Conservation (phyloP, 2,113 vertebrate species). For the Oreochromis niloticus region DNA sequence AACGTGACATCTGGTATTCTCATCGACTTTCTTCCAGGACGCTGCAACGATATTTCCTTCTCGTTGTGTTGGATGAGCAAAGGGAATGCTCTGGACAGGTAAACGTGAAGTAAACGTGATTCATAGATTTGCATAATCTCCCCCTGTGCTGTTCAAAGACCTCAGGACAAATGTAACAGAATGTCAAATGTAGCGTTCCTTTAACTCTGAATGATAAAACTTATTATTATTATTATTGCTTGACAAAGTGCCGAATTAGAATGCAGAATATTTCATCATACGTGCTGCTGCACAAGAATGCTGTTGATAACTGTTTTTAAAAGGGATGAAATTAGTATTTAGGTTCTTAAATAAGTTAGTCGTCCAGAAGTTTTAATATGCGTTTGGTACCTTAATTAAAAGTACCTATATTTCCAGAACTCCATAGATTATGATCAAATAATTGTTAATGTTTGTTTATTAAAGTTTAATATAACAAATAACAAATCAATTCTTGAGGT, state of each 20-base stretch:
- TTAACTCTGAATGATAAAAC: background rate
- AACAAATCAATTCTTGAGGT: background rate
- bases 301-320: too few species aligned
- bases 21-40: constrained; percentile 6
- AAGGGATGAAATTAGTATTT: background rate
- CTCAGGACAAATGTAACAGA: background rate
- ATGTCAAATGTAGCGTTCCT: background rate
- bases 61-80: constrained; percentile 63
- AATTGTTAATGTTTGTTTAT: background rate
- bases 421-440: background rate
- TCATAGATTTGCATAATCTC: background rate
- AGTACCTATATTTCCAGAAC: background rate
- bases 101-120: background rate
- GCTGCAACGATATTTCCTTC: constrained; percentile 21
- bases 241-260: too few species aligned
- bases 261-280: too few species aligned
- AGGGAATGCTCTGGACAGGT: constrained; percentile 23
- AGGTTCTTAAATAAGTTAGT: background rate
- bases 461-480: background rate
- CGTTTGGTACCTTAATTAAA: background rate
- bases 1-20: background rate
- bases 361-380: background rate
- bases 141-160: background rate
- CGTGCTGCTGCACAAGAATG: too few species aligned
- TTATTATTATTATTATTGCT: too few species aligned